These are phyloP conservation scores for Pelodiscus sinensis DNA, from an alignment of 2,113 vertebrate species.

Conservation along the genomic window DNA sequence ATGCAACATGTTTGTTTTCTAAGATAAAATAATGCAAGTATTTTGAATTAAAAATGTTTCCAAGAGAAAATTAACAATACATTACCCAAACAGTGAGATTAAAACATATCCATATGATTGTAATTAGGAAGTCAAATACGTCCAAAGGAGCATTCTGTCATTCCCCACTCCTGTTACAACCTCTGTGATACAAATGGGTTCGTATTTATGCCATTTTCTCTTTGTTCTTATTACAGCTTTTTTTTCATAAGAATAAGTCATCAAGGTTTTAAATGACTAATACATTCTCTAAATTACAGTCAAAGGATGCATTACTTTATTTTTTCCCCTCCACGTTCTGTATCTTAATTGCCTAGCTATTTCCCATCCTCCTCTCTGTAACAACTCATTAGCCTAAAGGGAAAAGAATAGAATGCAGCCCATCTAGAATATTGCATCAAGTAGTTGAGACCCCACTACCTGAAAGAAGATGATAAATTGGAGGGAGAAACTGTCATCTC, in stretches of 20 bases:
- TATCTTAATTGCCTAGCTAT: conserved; percentile 65
- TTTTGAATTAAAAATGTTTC: conserved; percentile 33
- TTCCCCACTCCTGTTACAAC: conserved; percentile 24
- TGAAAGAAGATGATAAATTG: background rate
- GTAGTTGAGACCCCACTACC: conserved; percentile 4
- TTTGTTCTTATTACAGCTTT: conserved; percentile 48
- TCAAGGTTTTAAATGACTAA: conserved; percentile 62
- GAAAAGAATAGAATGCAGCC: conserved; percentile 51
- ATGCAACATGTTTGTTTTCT: background rate
- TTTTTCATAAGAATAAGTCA: conserved; percentile 70
- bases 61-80: conserved; percentile 34
- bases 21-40: background rate
- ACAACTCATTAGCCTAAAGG: conserved; percentile 68
- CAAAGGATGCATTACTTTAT: conserved; percentile 69
- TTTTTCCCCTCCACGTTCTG: conserved; percentile 45
- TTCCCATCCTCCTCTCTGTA: conserved; percentile 62
- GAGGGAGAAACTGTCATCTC: background rate
- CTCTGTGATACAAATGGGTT: conserved; percentile 48
- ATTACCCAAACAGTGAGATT: background rate
- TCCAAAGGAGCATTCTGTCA: conserved; percentile 47
- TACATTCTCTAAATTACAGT: conserved; percentile 74
- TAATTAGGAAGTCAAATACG: conserved; percentile 28
- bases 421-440: conserved; percentile 24
- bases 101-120: conserved; percentile 31
- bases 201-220: conserved; percentile 34